These are phyloP conservation scores for Eolophus roseicapilla DNA, from an alignment of 2,113 vertebrate genomes.

Conservation along the genomic window DNA sequence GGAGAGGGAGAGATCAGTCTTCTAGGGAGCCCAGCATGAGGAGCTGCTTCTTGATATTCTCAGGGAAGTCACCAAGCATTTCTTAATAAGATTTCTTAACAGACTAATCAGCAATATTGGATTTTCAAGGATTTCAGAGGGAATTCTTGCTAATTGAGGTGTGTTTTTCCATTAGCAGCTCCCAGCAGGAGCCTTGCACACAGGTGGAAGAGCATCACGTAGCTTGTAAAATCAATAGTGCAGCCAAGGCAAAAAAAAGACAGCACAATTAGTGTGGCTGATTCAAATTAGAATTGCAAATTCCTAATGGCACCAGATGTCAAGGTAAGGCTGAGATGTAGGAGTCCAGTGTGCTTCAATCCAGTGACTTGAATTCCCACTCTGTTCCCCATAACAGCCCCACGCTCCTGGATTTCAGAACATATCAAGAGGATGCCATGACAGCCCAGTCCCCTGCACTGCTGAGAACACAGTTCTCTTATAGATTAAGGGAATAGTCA, in stretches of 20 bases:
- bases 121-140: conserved; percentile 66
- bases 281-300: conserved; percentile 52
- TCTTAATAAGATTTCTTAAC: conserved; percentile 58
- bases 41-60: conserved; percentile 37
- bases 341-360: background rate
- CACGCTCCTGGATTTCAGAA: background rate
- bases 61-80: conserved; percentile 30
- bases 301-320: conserved; percentile 35
- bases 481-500: background rate
- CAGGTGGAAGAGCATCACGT: conserved; percentile 25
- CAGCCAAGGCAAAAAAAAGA: conserved; percentile 16
- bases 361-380: background rate
- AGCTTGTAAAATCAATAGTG: conserved; percentile 54
- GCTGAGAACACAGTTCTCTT: background rate
- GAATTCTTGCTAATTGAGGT: conserved; percentile 64
- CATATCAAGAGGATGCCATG: background rate
- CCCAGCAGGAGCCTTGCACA: conserved; percentile 34
- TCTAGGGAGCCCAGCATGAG: background rate
- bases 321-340: background rate
- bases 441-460: background rate
- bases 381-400: background rate
- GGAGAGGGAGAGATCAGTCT: background rate
- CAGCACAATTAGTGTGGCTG: conserved; percentile 3
- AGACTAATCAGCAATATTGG: conserved; percentile 62
- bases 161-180: conserved; percentile 46